phyloP scores from a whole-genome alignment of 2,888 invertebrate genomes.

The Lochmaea capreae region DNA sequence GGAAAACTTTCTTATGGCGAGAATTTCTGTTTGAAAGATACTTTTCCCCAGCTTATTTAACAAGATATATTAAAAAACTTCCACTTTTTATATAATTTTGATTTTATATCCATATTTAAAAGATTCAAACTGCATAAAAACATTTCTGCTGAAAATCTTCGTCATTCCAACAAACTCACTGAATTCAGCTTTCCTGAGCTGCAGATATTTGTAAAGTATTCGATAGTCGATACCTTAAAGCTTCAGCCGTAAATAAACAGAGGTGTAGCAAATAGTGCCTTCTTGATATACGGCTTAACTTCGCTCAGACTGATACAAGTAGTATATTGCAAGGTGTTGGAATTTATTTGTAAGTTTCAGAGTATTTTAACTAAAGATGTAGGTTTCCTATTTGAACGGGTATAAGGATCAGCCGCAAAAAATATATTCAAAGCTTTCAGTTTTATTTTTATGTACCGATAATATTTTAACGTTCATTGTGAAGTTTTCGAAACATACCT shows the following conservation, averaged over 20 bases:
- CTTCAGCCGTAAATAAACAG: constrained; percentile 17
- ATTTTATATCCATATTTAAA: background rate
- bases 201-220: constrained; percentile 15
- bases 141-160: background rate
- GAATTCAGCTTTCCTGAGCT: background rate
- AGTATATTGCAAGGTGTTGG: constrained; percentile 16
- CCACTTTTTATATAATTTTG: background rate
- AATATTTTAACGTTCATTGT: too few relatives aligned
- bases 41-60: too few relatives aligned
- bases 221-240: constrained; percentile 14
- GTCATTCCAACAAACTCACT: background rate
- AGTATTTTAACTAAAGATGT: background rate
- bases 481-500: too few relatives aligned
- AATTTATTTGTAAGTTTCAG: constrained; percentile 11
- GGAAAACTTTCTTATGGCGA: too few relatives aligned
- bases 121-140: background rate
- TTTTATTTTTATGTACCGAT: background rate
- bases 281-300: constrained; percentile 19
- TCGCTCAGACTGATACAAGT: constrained; percentile 15
- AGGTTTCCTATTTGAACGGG: background rate
- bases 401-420: background rate
- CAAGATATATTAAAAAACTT: background rate
- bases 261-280: constrained; percentile 13
- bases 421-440: background rate
- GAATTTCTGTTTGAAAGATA: too few relatives aligned